A percentile compares a stretch with the other conserved stretches of the same genome.
These are phyloP conservation scores for Acrobasis repandana DNA, from an alignment of 2,888 invertebrate species.

Conservation along the genomic window DNA sequence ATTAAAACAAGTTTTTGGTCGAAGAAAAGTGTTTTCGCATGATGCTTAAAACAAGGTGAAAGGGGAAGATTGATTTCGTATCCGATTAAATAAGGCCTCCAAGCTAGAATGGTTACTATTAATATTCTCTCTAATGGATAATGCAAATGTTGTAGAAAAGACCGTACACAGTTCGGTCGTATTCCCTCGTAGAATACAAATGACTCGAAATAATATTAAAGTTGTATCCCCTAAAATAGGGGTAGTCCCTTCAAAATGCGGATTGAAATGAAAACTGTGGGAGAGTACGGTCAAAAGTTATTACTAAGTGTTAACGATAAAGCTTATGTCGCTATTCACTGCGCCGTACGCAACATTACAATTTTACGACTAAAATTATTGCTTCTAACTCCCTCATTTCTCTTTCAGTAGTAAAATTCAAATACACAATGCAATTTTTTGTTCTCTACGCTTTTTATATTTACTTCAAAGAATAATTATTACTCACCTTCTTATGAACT, in stretches of 20 bases:
- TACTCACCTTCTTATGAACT: slow-evolving; percentile 93
- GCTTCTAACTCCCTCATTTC: neutral
- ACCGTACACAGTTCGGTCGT: neutral
- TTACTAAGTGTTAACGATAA: neutral
- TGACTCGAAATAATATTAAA: neutral
- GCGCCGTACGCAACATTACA: neutral
- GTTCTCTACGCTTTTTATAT: neutral
- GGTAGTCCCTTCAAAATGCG: slow-evolving; percentile 15
- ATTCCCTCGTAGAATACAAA: slow-evolving; percentile 3
- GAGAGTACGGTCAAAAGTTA: slow-evolving; percentile 1
- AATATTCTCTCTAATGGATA: neutral
- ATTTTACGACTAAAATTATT: neutral
- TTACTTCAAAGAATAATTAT: neutral
- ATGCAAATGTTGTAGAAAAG: neutral
- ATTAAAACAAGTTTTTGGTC: slow-evolving; percentile 19
- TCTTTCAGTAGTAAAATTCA: no score
- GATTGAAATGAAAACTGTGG: neutral
- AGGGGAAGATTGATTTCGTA: slow-evolving; percentile 17
- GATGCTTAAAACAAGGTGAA: slow-evolving; percentile 13
- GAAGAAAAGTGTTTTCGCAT: slow-evolving; percentile 19
- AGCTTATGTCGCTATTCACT: neutral
- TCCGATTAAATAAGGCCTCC: neutral
- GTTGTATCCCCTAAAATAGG: slow-evolving; percentile 4
- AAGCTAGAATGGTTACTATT: neutral
- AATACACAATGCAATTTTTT: no score